These are phyloP conservation scores for Pristionchus japonicus DNA, from an alignment of 2,888 invertebrate genomes.

Conservation along the genomic window DNA sequence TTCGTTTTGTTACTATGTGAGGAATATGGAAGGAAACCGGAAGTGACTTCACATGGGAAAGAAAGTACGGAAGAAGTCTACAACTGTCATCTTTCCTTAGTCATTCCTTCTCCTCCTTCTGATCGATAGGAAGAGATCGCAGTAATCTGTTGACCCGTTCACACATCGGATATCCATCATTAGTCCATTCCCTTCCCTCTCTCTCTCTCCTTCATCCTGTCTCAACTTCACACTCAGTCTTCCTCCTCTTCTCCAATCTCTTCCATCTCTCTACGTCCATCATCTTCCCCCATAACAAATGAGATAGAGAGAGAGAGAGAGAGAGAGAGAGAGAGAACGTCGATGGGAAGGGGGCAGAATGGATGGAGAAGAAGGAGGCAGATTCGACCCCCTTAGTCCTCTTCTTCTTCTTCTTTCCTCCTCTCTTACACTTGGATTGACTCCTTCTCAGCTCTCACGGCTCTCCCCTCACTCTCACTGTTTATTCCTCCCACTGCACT, in stretches of 20 bases:
- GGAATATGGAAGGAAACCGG: conserved; percentile 29
- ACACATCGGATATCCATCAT: conserved; percentile 29
- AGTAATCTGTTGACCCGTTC: not conserved
- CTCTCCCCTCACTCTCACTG: not conserved
- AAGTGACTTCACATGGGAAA: not conserved
- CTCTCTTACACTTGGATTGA: conserved; percentile 35
- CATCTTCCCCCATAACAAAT: conserved; percentile 30
- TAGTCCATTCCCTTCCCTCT: not conserved
- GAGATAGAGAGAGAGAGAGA: conserved; percentile 27
- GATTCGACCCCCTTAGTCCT: not conserved
- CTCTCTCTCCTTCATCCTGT: no score
- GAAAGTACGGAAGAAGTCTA: not conserved
- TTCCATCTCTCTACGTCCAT: conserved; percentile 38
- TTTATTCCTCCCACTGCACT: conserved; percentile 20
- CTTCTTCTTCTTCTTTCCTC: not conserved
- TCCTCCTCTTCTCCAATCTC: not conserved
- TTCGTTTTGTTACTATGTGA: conserved; percentile 35
- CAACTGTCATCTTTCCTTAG: not conserved
- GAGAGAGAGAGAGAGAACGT: conserved; percentile 11
- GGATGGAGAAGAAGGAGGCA: not conserved
- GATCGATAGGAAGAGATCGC: not conserved
- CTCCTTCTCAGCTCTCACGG: conserved; percentile 14
- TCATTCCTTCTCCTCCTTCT: not conserved
- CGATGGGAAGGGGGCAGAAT: not conserved
- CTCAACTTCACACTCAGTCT: conserved; percentile 26